phyloP scores from a whole-genome alignment of 2,797 vertebrate species.

The Ctenopoma multispine region DNA sequence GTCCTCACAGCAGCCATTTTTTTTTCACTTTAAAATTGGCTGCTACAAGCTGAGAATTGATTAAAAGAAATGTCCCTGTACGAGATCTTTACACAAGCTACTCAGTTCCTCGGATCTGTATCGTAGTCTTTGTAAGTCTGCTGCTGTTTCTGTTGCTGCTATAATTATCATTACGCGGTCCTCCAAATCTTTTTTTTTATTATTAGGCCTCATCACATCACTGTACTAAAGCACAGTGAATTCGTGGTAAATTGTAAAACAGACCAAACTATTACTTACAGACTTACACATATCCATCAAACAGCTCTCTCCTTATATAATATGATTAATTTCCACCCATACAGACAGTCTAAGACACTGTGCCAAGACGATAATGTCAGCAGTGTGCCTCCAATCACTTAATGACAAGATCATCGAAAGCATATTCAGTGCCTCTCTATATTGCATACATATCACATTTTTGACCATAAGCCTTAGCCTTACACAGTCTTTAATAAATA shows the following conservation, averaged over 20 bases:
- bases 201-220: constrained; percentile 12
- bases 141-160: constrained; percentile 9
- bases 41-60: constrained; percentile 16
- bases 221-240: not conserved
- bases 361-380: constrained; percentile 30
- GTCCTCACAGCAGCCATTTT: constrained; percentile 12
- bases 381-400: constrained; percentile 21
- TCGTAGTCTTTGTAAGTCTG: constrained; percentile 1
- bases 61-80: not conserved
- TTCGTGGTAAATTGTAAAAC: not conserved
- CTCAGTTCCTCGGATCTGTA: not conserved
- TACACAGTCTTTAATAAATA: not conserved
- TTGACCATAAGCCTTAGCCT: constrained; percentile 6
- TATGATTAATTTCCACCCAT: constrained; percentile 30
- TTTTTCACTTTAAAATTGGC: constrained; percentile 30
- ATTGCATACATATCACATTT: constrained; percentile 2
- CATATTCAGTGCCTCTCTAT: constrained; percentile 16
- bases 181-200: constrained; percentile 26
- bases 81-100: not conserved
- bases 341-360: not conserved
- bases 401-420: constrained; percentile 48
- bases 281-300: constrained; percentile 28
- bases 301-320: constrained; percentile 10
- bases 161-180: constrained; percentile 11
- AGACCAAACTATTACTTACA: constrained; percentile 1